These are phyloP conservation scores for Mus caroli DNA, from an alignment of 2,797 vertebrate species.

Conservation along the genomic window DNA sequence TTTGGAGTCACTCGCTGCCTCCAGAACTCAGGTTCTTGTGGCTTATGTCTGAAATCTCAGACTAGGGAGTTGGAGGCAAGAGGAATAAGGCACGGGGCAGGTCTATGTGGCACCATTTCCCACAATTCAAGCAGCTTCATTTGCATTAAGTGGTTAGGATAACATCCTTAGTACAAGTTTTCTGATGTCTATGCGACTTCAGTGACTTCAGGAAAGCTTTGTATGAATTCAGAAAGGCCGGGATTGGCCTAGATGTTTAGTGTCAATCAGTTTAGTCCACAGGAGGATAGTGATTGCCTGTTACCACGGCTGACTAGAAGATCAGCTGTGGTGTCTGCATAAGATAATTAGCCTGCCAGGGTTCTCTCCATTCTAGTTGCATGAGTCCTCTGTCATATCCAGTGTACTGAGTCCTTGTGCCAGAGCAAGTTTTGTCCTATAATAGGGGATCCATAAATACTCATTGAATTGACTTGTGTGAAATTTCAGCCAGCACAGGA, in stretches of 20 bases:
- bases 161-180: not conserved
- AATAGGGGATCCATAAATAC: not conserved
- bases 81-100: not conserved
- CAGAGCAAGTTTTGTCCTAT: not conserved
- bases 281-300: not conserved
- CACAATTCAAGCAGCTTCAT: constrained; percentile 1
- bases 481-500: not conserved
- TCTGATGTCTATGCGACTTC: not conserved
- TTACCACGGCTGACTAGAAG: not conserved
- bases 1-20: constrained; percentile 45
- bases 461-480: constrained; percentile 32
- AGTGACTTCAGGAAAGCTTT: constrained; percentile 34
- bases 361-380: not conserved
- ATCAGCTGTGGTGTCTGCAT: not conserved
- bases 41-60: not conserved
- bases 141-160: not conserved
- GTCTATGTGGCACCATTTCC: not conserved
- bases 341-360: not conserved
- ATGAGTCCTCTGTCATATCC: not conserved
- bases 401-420: not conserved
- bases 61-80: not conserved
- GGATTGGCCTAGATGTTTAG: constrained; percentile 41
- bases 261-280: constrained; percentile 22
- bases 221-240: not conserved
- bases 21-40: constrained; percentile 51